Base-by-base conservation (phyloP, 2,113 vertebrate species). In the Mixornis gularis region DNA sequence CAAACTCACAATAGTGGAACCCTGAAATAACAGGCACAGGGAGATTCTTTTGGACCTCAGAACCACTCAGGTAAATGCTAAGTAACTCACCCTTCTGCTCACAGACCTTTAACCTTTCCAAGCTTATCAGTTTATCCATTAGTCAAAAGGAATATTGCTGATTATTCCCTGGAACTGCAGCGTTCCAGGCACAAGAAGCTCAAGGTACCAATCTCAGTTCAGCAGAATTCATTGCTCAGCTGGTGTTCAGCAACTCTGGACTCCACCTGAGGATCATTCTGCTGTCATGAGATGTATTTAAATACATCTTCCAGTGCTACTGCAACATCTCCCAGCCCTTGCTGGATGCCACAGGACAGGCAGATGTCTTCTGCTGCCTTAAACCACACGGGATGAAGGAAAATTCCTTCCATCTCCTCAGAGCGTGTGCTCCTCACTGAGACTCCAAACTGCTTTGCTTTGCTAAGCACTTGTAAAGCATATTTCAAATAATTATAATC, bases 401-500 rank as follows among this genome's bases (percentile, higher is more conserved):
- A 55, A 90, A 92, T 60, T 66, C 76, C 79, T 22, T 30, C n/a
- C 56, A 53, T 30, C 80, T 84, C 85, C 84, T 89, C 38, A 6
- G 49, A 92, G 58, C 0, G 1, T 32, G 38, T 16, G 43, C 76
- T 87, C 71, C 73, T 80, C 38, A 52, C 87, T 32, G 56, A 48
- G 62, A 32, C 38, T 48, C 55, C n/a, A 18, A 34, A 51, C 76
- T 27, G 22, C 16, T 76, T 49, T 62, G 77, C 76, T 90, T 88
- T 85, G 90, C 95, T 94, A 91, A 94, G 83, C 36, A 52, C 78
- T 90, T 68, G 53, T 34, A 81, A 81, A 76, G 86, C 85, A 32
- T 38, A 88, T 85, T 96, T 95, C 76, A 70, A 95, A 89, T 94
- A 92, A 97, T 95, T 96, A 89, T 44, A 92, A 94, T 87, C 85